phyloP scores from a whole-genome alignment of 2,888 invertebrate genomes.

The Scaptomyza flava region DNA sequence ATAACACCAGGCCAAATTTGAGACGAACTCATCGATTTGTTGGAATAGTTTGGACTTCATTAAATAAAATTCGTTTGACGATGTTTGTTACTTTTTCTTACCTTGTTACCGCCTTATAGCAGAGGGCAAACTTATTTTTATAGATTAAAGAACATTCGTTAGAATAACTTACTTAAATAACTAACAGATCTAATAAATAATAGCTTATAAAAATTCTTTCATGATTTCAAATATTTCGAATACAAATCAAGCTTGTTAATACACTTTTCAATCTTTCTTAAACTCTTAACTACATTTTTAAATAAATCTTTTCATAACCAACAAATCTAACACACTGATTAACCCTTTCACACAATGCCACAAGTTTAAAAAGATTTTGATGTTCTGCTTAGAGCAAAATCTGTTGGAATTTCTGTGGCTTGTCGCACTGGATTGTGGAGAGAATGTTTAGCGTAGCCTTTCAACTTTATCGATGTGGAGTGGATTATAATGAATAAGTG shows the following conservation, averaged over 20 bases:
- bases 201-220: too few relatives aligned
- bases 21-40: not conserved
- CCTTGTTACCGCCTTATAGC: too few relatives aligned
- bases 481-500: not conserved
- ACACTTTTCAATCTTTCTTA: too few relatives aligned
- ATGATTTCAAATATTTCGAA: too few relatives aligned
- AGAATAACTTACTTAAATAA: too few relatives aligned
- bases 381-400: constrained; percentile 25
- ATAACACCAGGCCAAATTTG: constrained; percentile 1
- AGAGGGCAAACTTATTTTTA: too few relatives aligned
- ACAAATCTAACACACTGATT: not conserved
- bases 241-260: too few relatives aligned
- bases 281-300: too few relatives aligned
- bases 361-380: constrained; percentile 27
- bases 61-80: not conserved
- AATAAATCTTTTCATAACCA: too few relatives aligned
- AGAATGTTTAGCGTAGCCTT: not conserved
- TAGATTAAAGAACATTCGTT: too few relatives aligned
- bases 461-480: not conserved
- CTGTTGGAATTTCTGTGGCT: constrained; percentile 25
- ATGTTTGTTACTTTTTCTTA: too few relatives aligned
- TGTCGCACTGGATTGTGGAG: constrained; percentile 21
- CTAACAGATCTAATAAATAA: too few relatives aligned
- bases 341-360: constrained; percentile 4
- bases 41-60: not conserved